These are phyloP conservation scores for Eubasilissa regina DNA, from an alignment of 1,140 invertebrate species.

Conservation along the genomic window DNA sequence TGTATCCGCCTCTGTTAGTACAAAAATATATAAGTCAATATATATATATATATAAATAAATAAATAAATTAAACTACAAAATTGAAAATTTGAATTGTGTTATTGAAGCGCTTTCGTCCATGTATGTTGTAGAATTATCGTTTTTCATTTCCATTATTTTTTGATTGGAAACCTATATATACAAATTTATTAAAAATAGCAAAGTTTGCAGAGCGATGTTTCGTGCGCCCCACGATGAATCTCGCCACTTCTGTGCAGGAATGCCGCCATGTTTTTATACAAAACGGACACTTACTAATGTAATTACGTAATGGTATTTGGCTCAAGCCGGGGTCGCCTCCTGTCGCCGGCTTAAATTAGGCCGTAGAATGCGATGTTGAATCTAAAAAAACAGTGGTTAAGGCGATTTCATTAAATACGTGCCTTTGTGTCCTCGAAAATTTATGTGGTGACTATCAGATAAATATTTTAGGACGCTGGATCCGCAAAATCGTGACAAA, in stretches of 20 bases:
- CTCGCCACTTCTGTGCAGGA: constrained; percentile 4
- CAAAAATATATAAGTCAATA: too few relatives aligned
- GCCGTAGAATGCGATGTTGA: constrained; percentile 54
- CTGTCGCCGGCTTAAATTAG: constrained; percentile 53
- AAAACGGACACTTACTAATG: constrained; percentile 49
- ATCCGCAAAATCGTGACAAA: constrained; percentile 1
- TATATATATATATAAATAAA: too few relatives aligned
- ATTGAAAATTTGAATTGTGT: too few relatives aligned
- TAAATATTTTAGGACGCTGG: constrained; percentile 26
- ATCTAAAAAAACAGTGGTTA: constrained; percentile 57
- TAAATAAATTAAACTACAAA: too few relatives aligned
- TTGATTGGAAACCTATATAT: too few relatives aligned
- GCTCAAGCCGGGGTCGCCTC: constrained; percentile 36
- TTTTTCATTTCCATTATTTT: too few relatives aligned
- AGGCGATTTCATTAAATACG: constrained; percentile 56
- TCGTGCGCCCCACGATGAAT: background rate
- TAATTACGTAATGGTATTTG: constrained; percentile 59
- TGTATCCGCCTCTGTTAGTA: too few relatives aligned
- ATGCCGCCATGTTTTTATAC: constrained; percentile 43
- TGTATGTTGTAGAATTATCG: too few relatives aligned
- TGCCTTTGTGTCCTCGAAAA: constrained; percentile 30
- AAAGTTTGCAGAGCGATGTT: too few relatives aligned
- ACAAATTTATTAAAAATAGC: too few relatives aligned
- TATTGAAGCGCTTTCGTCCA: too few relatives aligned
- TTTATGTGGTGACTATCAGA: constrained; percentile 9